Base-by-base conservation (phyloP, 2,888 invertebrate genomes). In the Tenodera sinensis region DNA sequence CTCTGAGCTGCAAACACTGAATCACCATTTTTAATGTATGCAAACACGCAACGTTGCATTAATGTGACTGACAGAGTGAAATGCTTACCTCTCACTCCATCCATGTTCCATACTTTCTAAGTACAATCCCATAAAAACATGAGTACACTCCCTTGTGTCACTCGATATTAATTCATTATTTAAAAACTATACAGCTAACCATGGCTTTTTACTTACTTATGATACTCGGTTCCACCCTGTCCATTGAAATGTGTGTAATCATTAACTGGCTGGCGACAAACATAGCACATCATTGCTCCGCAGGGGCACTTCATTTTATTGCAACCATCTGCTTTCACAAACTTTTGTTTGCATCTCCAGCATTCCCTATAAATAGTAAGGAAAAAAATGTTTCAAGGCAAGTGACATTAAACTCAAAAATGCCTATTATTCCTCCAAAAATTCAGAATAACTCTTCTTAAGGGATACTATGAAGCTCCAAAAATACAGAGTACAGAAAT, bases 261-360 rank as follows among this genome's bases (percentile, higher is more conserved):
- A 20, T 92, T 92, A 83, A 94, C 92, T 30, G 92, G 91, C 88
- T 92, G 90, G 7, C 93, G 92, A 91, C 94, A 94, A 8, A 94
- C 89, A 91, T 94, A 94, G 91, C 94, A 94, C 92, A 93, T 93
- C 54, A 92, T 92, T 12, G 93, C 93, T 20, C 94, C 94, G 91
- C 93, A 93, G 25, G 91, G 88, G 90, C 94, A 94, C 0, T 93
- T 93, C 93, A 94, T 94, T 91, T 94, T 94, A 91, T 94, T 94
- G 91, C 94, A 94, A 0, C 94, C 94, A 85, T 92, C 92, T 86
- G 92, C 92, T 91, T 94, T 94, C 85, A 94, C 92, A 90, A 94
- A 94, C 85, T 92, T 91, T 90, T 92, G 93, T 3, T 91, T 91
- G 89, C 94, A 94, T 82, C 91, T 92, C 90, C 92, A 91, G 90